phyloP scores from a whole-genome alignment of 1,140 invertebrate species.

The Brachionus rotundiformis region DNA sequence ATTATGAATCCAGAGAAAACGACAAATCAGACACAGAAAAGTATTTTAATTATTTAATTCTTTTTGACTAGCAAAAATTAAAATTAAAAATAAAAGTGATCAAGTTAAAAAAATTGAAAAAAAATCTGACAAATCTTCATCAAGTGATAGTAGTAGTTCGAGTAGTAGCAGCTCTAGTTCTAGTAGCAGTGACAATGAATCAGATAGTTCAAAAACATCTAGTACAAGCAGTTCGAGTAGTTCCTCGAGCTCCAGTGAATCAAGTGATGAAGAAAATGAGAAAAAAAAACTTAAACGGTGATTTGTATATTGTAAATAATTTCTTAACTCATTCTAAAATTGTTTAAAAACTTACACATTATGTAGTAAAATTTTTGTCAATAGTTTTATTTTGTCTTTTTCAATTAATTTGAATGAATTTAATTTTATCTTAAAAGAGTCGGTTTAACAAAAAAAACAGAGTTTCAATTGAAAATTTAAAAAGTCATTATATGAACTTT shows the following conservation, averaged over 20 bases:
- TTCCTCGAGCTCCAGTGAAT: not conserved
- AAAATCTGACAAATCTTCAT: not conserved
- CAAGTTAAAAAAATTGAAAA: not conserved
- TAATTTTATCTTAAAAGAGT: no score
- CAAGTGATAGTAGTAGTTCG: not conserved
- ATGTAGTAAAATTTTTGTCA: not conserved
- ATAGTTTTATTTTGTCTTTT: no score
- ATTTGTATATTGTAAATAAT: not conserved
- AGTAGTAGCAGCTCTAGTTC: constrained; percentile 11
- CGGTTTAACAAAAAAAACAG: no score
- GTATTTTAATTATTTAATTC: no score
- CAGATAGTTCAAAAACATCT: not conserved
- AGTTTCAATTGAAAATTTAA: no score
- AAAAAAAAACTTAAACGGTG: constrained; percentile 1
- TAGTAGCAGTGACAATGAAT: constrained; percentile 10
- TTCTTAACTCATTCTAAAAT: not conserved
- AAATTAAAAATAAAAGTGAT: not conserved
- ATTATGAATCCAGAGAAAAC: not conserved
- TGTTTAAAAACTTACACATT: not conserved
- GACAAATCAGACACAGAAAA: not conserved
- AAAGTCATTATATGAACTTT: no score
- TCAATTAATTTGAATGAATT: no score
- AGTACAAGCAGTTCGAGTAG: not conserved
- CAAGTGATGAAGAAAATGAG: constrained; percentile 27
- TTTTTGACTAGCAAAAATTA: no score